Base-by-base conservation (phyloP, 2,888 invertebrate species). In the Sphinx pinastri region DNA sequence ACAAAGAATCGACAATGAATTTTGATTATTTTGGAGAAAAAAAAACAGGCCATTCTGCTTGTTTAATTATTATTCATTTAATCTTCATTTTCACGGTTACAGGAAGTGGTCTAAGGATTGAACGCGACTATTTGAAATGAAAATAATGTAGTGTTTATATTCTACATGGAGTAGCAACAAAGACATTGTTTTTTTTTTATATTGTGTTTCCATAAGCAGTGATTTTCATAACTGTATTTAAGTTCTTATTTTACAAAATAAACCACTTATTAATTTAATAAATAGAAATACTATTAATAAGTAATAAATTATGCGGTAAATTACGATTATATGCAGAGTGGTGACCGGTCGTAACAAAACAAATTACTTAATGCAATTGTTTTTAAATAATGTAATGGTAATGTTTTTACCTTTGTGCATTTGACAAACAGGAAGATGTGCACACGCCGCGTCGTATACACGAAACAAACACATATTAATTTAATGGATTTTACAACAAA, bases 1-100 rank as follows among this genome's bases (percentile, higher is more conserved):
- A 82, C 81, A 84, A 84, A 81, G 83, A 83, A 81, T 76, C 45
- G 38, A 52, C 31, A 67, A 72, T 71, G 55, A 60, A 69, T 19
- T 71, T 71, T 54, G 54, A 54, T 69, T 63, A 69, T 25, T 54
- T 69, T 49, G 49, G 14, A 16, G 25, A 25, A 47, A 58, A 67
- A 68, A 49, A 49, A 68, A 58, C 13, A 49, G 63, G 19, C 49
- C 19, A 49, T 19, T 19, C 47, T 47, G 49, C 63, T n/a, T 19
- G 6, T 6, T 12, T 11, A 16, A 0, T 49, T 49, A 49, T 63
- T 49, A 63, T 63, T 49, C 49, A 63, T 63, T 13, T 6, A 49
- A 19, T 19, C 49, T 19, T 49, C 19, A 63, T 16, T 63, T 38
- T 38, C 8, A 19, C 49, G 63, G 19, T 47, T 19, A 47, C 47